These are phyloP conservation scores for Ammodytes marinus DNA, from an alignment of 2,113 vertebrate genomes.

Conservation along the genomic window DNA sequence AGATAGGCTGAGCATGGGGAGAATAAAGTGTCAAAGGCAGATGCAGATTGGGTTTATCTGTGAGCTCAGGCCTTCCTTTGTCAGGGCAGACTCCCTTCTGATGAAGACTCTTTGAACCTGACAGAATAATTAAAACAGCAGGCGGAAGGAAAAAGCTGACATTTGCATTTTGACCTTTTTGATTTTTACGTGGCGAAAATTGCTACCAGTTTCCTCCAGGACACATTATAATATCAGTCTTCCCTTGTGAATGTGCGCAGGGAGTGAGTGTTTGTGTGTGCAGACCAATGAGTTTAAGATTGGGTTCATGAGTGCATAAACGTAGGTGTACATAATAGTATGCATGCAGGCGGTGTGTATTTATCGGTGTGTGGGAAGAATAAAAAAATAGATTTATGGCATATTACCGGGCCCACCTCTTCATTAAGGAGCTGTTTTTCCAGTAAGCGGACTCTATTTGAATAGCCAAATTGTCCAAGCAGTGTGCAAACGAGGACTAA, in stretches of 20 bases:
- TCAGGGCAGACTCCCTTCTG: constrained; percentile 68
- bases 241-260: constrained; percentile 32
- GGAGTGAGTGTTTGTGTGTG: constrained; percentile 7
- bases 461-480: constrained; percentile 84
- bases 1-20: constrained; percentile 55
- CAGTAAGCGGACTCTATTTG: constrained; percentile 81
- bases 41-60: constrained; percentile 81
- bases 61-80: constrained; percentile 79
- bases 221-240: constrained; percentile 63
- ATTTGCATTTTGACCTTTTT: constrained; percentile 87
- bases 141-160: constrained; percentile 61
- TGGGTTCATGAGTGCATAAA: constrained; percentile 37
- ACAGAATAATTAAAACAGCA: constrained; percentile 84
- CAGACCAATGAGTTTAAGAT: constrained; percentile 1
- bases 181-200: constrained; percentile 73
- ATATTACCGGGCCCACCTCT: constrained; percentile 78
- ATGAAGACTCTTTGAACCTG: constrained; percentile 82
- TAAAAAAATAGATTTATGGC: constrained; percentile 79
- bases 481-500: constrained; percentile 78
- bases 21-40: constrained; percentile 75
- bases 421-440: constrained; percentile 83
- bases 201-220: constrained; percentile 66
- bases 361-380: constrained; percentile 49
- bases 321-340: constrained; percentile 28
- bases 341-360: constrained; percentile 38